Base-by-base conservation (phyloP, 2,888 invertebrate genomes). In the Gnatocerus cornutus region DNA sequence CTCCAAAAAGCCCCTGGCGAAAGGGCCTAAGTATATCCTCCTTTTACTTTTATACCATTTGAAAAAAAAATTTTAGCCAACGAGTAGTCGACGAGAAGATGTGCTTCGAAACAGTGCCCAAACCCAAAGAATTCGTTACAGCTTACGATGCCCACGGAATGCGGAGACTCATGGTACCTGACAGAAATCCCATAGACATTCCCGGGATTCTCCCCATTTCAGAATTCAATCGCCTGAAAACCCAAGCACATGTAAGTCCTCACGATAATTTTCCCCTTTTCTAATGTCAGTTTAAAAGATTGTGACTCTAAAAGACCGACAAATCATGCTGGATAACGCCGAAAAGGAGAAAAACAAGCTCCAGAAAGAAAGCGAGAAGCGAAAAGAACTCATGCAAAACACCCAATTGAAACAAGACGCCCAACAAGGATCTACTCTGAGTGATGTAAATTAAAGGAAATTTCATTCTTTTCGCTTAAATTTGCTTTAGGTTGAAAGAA, bases 141-240 rank as follows among this genome's bases (percentile, higher is more conserved):
- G 59, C 76, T 10, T 71, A 77, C 30, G 75, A 80, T 16, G 74
- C 80, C 0, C 85, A 85, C 0, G 85, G 86, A 3, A 86, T 84
- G 78, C 80, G 89, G 29, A 78, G 81, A 0, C 78, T 89, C 6
- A 76, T 90, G 1, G 83, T 91, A 0, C 90, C 90, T 0, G 86
- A 86, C 52, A 82, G 81, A 1, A 80, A 86, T 29, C 87, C 87
- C 0, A 88, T 87, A 70, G 85, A 85, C 64, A 87, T 88, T 74
- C 89, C 91, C 0, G 90, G 88, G 1, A 84, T 91, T 39, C 86
- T 91, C 80, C 87, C 88, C 0, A 87, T 86, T 64, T 82, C 84
- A 0, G 91, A 93, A 71, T 90, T 88, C 70, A 85, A 89, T 0
- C 83, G 90, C 30, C 80, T 92, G 2, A 86, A 88, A 78, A 85